Base-by-base conservation (phyloP, 2,113 vertebrate species). In the Meles meles region DNA sequence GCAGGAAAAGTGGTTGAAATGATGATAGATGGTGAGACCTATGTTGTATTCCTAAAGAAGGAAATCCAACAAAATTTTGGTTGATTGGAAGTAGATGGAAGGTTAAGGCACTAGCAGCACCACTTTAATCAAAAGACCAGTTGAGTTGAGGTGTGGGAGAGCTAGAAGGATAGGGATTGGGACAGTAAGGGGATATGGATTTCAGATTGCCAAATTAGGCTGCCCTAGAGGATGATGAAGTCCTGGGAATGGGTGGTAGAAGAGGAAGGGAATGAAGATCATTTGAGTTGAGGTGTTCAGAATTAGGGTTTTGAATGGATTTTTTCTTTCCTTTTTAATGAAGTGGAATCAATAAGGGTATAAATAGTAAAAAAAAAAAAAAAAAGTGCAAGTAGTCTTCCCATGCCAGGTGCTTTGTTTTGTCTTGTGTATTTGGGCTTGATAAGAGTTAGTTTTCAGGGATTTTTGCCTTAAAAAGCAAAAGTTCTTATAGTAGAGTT, bases 401-500 rank as follows among this genome's bases (percentile, higher is more conserved):
- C 57, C 18, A 49, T 63, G 14, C 37, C 49, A 1, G 77, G 65
- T 59, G 23, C 76, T 84, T 67, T 59, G 21, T 88, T 88, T 92
- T 69, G n/a, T 85, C 12, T 72, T 94, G 3, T 21, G 23, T 29
- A 31, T 47, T 92, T 67, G 61, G 29, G 21, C n/a, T 74, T 87
- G 47, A 61, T 88, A 37, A 61, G 93, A 86, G 23, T 95, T 84
- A 44, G 1, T 63, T 92, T n/a, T 79, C 25, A 80, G 39, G 69
- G 34, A 71, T 63, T 96, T 93, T 93, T 93, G 87, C 77, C 69
- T 79, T 47, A 44, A 72, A 93, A 72, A 85, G 34, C n/a, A 94
- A 25, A 91, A 8, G 12, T 72, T 52, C 44, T 25, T 74, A n/a
- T 61, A 61, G n/a, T 71, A 77, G 42, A 97, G 74, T 76, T 96